phyloP scores from a whole-genome alignment of 1,140 invertebrate species.

The Magallana angulata region DNA sequence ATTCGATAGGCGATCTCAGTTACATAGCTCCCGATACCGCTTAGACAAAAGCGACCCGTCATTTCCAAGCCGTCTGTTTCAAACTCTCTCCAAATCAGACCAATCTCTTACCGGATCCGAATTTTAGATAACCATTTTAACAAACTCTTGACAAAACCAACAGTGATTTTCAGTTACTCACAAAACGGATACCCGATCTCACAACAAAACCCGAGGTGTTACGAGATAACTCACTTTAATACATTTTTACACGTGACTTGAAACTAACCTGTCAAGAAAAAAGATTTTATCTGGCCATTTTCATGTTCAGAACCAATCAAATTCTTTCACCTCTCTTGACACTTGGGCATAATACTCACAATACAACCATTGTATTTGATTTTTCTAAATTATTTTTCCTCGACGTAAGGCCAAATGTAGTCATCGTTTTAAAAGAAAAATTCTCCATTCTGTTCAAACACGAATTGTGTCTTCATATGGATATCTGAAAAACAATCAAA shows the following conservation, averaged over 20 bases:
- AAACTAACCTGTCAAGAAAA: conserved; percentile 20
- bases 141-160: conserved; percentile 21
- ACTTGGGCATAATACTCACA: background rate
- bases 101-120: background rate
- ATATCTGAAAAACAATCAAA: no score
- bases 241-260: conserved; percentile 35
- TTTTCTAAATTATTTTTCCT: background rate
- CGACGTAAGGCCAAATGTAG: background rate
- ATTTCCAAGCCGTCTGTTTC: conserved; percentile 20
- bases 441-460: no score
- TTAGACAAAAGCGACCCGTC: conserved; percentile 8
- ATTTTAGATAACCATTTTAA: conserved; percentile 32
- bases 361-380: conserved; percentile 13
- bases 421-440: no score
- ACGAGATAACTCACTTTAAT: conserved; percentile 36
- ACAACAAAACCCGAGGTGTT: conserved; percentile 37
- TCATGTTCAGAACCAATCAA: conserved; percentile 26
- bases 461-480: no score
- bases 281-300: conserved; percentile 9
- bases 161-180: conserved; percentile 31
- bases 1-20: conserved; percentile 23
- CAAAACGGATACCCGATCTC: conserved; percentile 22
- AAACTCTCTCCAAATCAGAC: conserved; percentile 6
- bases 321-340: background rate
- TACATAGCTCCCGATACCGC: conserved; percentile 15